These are phyloP conservation scores for Elaphurus davidianus DNA, from an alignment of 2,113 vertebrate species.

Conservation along the genomic window DNA sequence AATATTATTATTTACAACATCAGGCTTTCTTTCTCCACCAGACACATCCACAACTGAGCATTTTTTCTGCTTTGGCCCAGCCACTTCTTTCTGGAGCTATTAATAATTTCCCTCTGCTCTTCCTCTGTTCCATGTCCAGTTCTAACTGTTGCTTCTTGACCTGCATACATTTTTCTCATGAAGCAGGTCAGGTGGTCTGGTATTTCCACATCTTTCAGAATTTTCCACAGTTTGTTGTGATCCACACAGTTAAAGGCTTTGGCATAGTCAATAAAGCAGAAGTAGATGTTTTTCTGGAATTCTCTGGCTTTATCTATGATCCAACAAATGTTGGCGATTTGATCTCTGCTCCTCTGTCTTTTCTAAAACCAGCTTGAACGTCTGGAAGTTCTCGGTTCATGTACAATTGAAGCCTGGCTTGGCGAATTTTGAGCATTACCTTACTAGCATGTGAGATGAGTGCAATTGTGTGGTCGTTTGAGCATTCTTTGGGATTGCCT, in stretches of 20 bases:
- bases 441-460: neutral
- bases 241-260: neutral
- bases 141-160: neutral
- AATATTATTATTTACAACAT: neutral
- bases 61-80: neutral
- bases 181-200: neutral
- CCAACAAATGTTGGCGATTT: neutral
- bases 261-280: neutral
- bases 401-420: neutral
- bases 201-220: neutral
- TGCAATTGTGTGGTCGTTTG: neutral
- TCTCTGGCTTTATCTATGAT: neutral
- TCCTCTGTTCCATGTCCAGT: neutral
- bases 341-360: neutral
- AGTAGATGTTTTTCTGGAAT: neutral
- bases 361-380: neutral
- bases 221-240: neutral
- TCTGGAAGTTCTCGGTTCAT: neutral
- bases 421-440: neutral
- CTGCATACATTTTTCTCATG: neutral
- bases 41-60: neutral
- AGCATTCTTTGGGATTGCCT: neutral
- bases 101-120: neutral
- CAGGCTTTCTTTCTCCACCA: neutral
- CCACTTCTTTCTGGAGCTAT: neutral